These are phyloP conservation scores for Hydrochoerus hydrochaeris DNA, from an alignment of 2,113 vertebrate genomes.

Conservation along the genomic window DNA sequence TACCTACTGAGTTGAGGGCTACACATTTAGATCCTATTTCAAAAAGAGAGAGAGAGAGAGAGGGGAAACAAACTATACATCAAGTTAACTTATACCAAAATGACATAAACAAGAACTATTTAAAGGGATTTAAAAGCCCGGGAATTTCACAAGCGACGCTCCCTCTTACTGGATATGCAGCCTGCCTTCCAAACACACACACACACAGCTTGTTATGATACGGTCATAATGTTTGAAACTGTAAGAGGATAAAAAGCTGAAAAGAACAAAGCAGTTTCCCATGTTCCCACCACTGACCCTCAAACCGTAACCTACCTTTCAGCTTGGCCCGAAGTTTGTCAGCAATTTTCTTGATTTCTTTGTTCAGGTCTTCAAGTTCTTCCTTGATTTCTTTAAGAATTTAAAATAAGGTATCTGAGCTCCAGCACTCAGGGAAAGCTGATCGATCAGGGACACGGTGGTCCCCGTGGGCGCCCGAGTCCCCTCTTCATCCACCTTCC, in stretches of 20 bases:
- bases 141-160: not conserved
- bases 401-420: not conserved
- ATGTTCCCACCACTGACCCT: not conserved
- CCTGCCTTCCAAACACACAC: not conserved
- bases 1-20: not conserved
- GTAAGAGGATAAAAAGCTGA: not conserved
- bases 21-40: not conserved
- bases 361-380: conserved; percentile 93
- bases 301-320: conserved; percentile 62
- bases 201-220: not conserved
- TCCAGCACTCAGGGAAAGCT: not conserved
- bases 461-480: not conserved
- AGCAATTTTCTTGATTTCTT: conserved; percentile 95
- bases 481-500: no score
- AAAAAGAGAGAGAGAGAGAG: not conserved
- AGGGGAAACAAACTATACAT: not conserved
- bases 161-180: not conserved
- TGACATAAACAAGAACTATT: not conserved
- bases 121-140: not conserved
- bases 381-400: conserved; percentile 92
- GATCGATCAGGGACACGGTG: accelerated
- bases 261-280: not conserved
- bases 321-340: conserved; percentile 92
- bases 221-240: not conserved
- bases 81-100: not conserved